These are phyloP conservation scores for Tolypeutes matacus DNA, from an alignment of 2,797 vertebrate species.

Conservation along the genomic window DNA sequence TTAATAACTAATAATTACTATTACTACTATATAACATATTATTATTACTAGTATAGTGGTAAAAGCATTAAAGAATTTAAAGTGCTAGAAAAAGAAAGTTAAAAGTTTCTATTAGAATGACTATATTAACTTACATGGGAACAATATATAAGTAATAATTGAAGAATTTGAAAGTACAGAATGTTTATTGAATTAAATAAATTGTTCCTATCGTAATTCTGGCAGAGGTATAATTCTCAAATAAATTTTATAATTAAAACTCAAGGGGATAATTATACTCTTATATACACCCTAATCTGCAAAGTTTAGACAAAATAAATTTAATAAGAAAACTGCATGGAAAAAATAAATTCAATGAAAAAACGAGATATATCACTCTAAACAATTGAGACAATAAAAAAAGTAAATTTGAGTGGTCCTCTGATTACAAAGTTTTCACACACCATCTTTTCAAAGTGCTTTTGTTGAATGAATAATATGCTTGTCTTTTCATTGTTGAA, in stretches of 20 bases:
- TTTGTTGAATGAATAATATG: neutral
- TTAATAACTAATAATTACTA: too few species aligned
- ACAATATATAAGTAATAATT: neutral
- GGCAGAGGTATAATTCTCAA: neutral
- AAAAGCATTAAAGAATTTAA: neutral
- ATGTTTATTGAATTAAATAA: neutral
- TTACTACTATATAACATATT: too few species aligned
- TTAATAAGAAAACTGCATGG: neutral
- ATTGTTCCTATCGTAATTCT: neutral
- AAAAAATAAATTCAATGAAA: conserved; percentile 17
- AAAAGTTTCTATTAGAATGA: neutral
- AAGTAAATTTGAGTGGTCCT: neutral
- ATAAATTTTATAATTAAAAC: conserved; percentile 8
- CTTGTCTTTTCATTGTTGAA: neutral
- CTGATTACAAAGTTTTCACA: conserved; percentile 23
- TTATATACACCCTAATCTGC: conserved; percentile 4
- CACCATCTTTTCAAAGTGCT: conserved; percentile 6
- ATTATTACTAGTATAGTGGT: neutral
- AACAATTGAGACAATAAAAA: neutral
- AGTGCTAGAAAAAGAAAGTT: neutral
- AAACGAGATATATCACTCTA: neutral
- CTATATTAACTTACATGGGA: neutral
- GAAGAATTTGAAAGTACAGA: neutral
- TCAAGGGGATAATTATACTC: conserved; percentile 44
- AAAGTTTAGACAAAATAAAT: conserved; percentile 20